Conservation (phyloP, 2,113 vertebrate species). For the Oreocharis arfaki region DNA sequence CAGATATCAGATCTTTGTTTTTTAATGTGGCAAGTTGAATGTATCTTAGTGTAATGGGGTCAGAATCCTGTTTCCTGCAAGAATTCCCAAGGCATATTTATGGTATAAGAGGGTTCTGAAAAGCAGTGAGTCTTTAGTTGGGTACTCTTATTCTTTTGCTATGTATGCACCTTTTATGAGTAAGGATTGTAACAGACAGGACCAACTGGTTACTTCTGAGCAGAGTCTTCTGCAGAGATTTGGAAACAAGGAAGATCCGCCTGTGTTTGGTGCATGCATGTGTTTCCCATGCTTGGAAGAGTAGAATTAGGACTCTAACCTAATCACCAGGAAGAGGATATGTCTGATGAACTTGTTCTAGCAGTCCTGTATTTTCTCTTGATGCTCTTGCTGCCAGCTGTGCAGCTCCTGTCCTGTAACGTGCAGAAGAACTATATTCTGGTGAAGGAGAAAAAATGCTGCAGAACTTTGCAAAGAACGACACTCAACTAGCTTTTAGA, state of each 20-base stretch:
- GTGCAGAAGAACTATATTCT: conserved; percentile 75
- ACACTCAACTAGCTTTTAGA: not conserved
- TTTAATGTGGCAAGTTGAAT: not conserved
- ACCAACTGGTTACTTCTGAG: not conserved
- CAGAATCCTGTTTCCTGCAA: not conserved
- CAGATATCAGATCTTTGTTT: not conserved
- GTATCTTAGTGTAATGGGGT: not conserved
- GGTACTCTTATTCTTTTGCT: not conserved
- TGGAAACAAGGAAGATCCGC: not conserved
- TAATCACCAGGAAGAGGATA: not conserved
- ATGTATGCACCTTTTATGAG: rapidly evolving
- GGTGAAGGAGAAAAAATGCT: conserved; percentile 54
- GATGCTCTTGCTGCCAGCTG: not conserved
- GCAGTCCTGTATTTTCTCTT: not conserved
- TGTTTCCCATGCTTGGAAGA: not conserved
- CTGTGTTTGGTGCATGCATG: not conserved
- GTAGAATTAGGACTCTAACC: not conserved
- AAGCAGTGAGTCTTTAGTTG: not conserved
- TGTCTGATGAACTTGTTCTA: not conserved
- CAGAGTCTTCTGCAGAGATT: not conserved
- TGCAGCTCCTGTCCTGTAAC: conserved; percentile 74
- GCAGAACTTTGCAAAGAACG: conserved; percentile 49
- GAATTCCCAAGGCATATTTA: not conserved
- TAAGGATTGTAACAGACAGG: not conserved
- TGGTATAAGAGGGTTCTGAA: not conserved